Base-by-base conservation (phyloP, 2,888 invertebrate species). In the Drosophila helvetica region DNA sequence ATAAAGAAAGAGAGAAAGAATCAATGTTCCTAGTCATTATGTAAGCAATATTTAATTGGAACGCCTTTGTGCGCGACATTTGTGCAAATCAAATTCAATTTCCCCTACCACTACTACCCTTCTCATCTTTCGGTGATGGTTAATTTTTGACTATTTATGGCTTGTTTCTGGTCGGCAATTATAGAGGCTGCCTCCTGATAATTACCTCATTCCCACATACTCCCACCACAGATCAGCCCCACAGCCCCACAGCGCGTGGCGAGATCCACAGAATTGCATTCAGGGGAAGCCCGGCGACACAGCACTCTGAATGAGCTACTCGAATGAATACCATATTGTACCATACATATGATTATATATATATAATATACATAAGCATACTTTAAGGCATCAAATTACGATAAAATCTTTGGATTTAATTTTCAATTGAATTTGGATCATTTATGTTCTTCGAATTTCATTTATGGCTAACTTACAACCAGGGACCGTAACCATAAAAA, bases 211-310 rank as follows among this genome's bases (percentile, higher is more conserved):
- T 17, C 51, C 27, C n/a, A 27, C 27, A 27, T 3, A 22, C 22
- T 22, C 12, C 22, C 12, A 25, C 25, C 59, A 43, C 18, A 30
- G 30, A 45, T 30, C 22, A 33, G 17, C n/a, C 19, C 22, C 46
- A 19, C 46, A 19, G 22, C 61, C 62, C 33, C 46, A 19, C 30
- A 19, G 22, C 64, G 59, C 18, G 47, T 27, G 30, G 10, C 66
- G 60, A 75, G 55, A 47, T 72, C 52, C 63, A 59, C 56, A 73
- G 61, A 66, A 83, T 62, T 81, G 61, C 69, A 83, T 62, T 81
- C 25, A 53, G 27, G 53, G 33, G 22, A 1, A 8, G 7, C 18
- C 42, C 17, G 17, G 18, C 30, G 8, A 1, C 25, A 54, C 45
- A 61, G 84, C 77, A 63, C 50, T n/a, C 8, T 4, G 0, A 42